Base-by-base conservation (phyloP, 1,140 invertebrate genomes). In the Parapsyche elsis region DNA sequence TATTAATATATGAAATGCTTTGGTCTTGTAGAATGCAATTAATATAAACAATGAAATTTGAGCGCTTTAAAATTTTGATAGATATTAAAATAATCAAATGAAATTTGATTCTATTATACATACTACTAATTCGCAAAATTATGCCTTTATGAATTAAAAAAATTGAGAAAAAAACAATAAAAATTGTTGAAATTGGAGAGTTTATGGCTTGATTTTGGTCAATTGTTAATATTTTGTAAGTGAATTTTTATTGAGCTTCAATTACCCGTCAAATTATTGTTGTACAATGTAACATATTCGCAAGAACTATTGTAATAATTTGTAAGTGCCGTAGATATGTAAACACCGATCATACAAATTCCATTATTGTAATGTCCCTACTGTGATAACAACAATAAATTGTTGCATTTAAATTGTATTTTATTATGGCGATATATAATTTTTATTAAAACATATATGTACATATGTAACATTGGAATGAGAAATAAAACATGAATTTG, bases 381-480 rank as follows among this genome's bases (percentile, higher is more conserved):
- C 78, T 79, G 78, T 79, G 78, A 79, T 79, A 79, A 71, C 9
- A 78, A 78, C 46, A 76, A 76, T 76, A 57, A 76, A 57, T 26
- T 67, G 24, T 23, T 67, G 61, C 24, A 67, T 67, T 67, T 23
- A 23, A 16, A 67, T 26, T 67, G 24, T 4, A 23, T 23, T 12
- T 67, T 21, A 19, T 21, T 67, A 16, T 67, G 10, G 14, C 14
- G 1, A 57, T 57, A n/a, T n/a, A n/a, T n/a, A n/a, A n/a, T n/a
- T n/a, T n/a, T n/a, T n/a, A n/a, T n/a, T n/a, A n/a, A n/a, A n/a
- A n/a, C n/a, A n/a, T n/a, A n/a, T n/a, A n/a, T n/a, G n/a, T n/a
- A n/a, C n/a, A n/a, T n/a, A n/a, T n/a, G n/a, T n/a, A n/a, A n/a
- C n/a, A n/a, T n/a, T n/a, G n/a, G n/a, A n/a, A n/a, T n/a, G n/a